Evolutionary conservation across 2,888 invertebrate genomes (phyloP), one percentile per base, ranked within the genome.

Genomic region (Cheilosia vulpina): DNA sequence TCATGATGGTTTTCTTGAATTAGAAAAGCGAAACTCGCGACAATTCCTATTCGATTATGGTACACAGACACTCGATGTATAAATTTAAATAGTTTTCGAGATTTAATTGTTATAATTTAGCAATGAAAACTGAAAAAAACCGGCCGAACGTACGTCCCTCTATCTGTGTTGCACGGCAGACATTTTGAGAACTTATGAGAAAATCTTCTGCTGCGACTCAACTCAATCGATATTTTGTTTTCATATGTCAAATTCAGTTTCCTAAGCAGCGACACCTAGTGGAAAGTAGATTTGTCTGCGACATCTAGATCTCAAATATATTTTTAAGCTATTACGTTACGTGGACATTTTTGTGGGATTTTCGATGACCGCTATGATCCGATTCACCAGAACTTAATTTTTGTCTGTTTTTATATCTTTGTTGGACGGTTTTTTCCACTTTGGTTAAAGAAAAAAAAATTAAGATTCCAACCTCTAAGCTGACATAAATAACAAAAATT

Each of bases 131-230:
- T 81, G 53, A 80, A 85, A 87, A 79, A 87, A 87, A 72, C 62
- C 72, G 72, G 68, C 47, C 77, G 73, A 76, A 45, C 72, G 47
- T 45, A 72, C 71, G 55, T 58, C 45, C 21, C 24, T 81, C 81
- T 69, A 81, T 31, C 68, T 77, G 52, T 65, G 66, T 52, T 55
- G 47, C 63, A 77, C 66, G 82, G 85, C 82, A 77, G 85, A 87
- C 85, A 87, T 87, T 87, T 87, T 87, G 72, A 77, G 68, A 77
- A 82, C 81, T 80, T 82, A 77, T 77, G 85, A 77, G 77, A 69
- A 87, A 75, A 87, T 68, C 55, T 77, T 87, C 58, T 58, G 24
- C 55, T 34, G 43, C 66, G 60, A 80, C 62, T 71, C 45, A 80
- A 58, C 60, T 52, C 38, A 85, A 85, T 85, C 85, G 85, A 85